Conservation (phyloP, 2,113 vertebrate genomes). For the Stictonetta naevosa region DNA sequence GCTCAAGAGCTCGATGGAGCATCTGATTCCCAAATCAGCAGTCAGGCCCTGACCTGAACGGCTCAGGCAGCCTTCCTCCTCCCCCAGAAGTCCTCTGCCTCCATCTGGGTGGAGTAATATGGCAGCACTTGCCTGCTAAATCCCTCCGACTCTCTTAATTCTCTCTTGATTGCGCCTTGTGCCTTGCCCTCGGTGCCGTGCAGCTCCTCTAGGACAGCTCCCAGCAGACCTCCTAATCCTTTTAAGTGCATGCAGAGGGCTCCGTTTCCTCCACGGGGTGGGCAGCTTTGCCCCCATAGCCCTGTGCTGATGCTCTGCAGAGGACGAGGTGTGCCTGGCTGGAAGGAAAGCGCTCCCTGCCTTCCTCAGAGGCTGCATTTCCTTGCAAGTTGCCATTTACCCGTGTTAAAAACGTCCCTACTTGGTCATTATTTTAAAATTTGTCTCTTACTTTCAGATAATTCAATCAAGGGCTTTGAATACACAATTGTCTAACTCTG, state of each 20-base stretch:
- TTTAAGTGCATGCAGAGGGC: not conserved
- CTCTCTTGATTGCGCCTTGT: not conserved
- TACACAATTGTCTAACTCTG: constrained; percentile 7
- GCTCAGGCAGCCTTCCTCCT: not conserved
- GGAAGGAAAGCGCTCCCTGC: not conserved
- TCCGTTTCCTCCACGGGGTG: not conserved
- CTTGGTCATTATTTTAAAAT: not conserved
- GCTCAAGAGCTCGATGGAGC: not conserved
- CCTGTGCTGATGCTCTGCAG: not conserved
- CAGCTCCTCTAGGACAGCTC: not conserved
- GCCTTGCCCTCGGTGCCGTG: not conserved
- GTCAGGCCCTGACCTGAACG: not conserved
- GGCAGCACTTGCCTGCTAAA: not conserved
- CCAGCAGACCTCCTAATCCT: not conserved
- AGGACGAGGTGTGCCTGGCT: not conserved
- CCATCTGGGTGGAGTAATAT: not conserved
- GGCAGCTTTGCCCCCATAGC: not conserved
- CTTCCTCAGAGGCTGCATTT: rapidly evolving
- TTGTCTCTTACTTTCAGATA: not conserved
- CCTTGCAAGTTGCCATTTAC: not conserved
- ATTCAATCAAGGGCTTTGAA: constrained; percentile 23
- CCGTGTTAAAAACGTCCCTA: not conserved
- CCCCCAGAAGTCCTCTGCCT: not conserved
- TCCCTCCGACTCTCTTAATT: constrained; percentile 15
- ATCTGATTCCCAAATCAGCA: not conserved